Percentiles rank a stretch among this genome's conserved stretches.
phyloP scores from a whole-genome alignment of 37 sponge, comb jelly and placozoan species.

The Hexactinellida sp. region DNA sequence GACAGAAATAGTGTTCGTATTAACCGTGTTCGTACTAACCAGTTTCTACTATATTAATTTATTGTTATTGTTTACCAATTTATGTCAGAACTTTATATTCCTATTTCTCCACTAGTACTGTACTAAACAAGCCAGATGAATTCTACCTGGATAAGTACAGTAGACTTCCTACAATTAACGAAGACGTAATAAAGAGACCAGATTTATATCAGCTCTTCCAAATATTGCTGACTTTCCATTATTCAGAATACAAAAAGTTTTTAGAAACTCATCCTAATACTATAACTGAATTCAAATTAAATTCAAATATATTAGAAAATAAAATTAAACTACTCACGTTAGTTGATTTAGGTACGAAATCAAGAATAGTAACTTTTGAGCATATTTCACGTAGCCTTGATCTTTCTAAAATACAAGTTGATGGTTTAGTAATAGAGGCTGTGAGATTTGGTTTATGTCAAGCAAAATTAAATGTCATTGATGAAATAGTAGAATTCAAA shows the following conservation, averaged over 20 bases:
- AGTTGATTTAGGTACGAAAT: constrained; percentile 2
- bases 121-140: constrained; percentile 11
- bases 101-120: no score
- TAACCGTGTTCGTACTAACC: no score
- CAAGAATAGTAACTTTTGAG: not conserved
- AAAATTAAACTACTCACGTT: not conserved
- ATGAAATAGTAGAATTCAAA: not conserved
- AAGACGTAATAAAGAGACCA: not conserved
- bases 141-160: constrained; percentile 2
- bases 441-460: not conserved
- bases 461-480: not conserved
- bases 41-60: no score
- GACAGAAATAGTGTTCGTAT: no score
- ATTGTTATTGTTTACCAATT: no score
- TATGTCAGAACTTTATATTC: no score
- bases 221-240: not conserved
- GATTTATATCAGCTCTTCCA: not conserved
- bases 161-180: not conserved
- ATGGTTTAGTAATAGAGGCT: not conserved
- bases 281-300: not conserved
- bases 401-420: not conserved
- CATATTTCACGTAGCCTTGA: not conserved
- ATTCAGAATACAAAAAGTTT: not conserved
- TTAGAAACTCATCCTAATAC: not conserved
- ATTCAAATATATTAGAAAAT: not conserved